These are phyloP conservation scores for Astreopora myriophthalma DNA, from an alignment of 64 coral and sea anemone species.

Conservation along the genomic window DNA sequence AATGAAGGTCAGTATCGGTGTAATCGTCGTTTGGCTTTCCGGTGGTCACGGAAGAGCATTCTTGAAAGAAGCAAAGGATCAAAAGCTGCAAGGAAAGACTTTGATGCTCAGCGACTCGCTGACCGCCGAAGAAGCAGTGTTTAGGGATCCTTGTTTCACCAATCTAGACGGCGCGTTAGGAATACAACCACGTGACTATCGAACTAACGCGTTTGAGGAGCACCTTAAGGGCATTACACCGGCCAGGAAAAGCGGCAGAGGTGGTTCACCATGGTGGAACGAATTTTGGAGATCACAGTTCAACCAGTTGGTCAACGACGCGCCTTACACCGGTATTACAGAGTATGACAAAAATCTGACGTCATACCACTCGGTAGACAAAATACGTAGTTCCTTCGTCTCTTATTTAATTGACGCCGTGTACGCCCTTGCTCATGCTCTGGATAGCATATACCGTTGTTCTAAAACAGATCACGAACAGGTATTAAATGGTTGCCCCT, in stretches of 20 bases:
- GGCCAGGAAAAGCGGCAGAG: not conserved
- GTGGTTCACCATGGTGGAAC: conserved; percentile 50
- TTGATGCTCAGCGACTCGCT: conserved; percentile 62
- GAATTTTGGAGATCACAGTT: conserved; percentile 74
- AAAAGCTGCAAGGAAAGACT: conserved; percentile 36
- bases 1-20: not conserved
- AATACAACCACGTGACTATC: conserved; percentile 13
- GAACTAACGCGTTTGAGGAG: not conserved
- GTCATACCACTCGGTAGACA: not conserved
- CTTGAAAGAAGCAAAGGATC: conserved; percentile 34
- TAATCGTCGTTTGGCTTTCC: conserved; percentile 55
- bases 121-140: conserved; percentile 13
- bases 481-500: conserved; percentile 16
- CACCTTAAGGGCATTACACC: conserved; percentile 2
- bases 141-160: not conserved
- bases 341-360: conserved; percentile 20
- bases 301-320: conserved; percentile 24
- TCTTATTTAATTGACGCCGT: conserved; percentile 72
- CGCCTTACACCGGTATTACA: not conserved
- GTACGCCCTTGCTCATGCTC: conserved; percentile 73
- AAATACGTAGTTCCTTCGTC: conserved; percentile 67
- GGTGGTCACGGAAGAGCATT: conserved; percentile 31
- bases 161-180: not conserved
- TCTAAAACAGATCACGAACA: not conserved
- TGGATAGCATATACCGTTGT: conserved; percentile 52